Evolutionary conservation across 2,888 invertebrate species (phyloP).

Genomic region (Eudasyphora cyanicolor): DNA sequence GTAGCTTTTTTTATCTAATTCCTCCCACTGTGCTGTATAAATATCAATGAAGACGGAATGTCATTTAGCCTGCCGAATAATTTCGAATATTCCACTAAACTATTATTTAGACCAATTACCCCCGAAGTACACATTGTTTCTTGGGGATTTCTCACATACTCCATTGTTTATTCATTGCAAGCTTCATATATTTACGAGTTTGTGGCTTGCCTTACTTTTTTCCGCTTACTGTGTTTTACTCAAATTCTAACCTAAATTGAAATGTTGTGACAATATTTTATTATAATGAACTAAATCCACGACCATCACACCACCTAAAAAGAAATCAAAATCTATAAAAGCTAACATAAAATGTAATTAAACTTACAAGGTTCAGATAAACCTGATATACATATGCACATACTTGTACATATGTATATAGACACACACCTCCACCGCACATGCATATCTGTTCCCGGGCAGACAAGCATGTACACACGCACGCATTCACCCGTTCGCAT

Average conservation of each 20-base stretch:
- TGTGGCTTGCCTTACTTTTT: background rate
- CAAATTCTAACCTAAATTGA: slow-evolving; percentile 28
- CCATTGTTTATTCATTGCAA: too few species aligned
- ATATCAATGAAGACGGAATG: too few species aligned
- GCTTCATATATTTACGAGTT: background rate
- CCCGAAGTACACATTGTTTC: too few species aligned
- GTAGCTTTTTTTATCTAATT: too few species aligned
- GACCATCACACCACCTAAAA: too few species aligned
- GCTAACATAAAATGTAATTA: slow-evolving; percentile 42
- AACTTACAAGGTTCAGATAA: slow-evolving; percentile 27
- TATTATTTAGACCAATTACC: too few species aligned
- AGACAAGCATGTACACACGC: background rate
- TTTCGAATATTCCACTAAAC: too few species aligned
- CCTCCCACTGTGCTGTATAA: too few species aligned
- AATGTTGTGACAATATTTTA: slow-evolving; percentile 36
- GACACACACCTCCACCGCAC: background rate
- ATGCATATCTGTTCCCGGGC: too few species aligned
- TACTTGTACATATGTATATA: too few species aligned
- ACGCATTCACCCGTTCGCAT: background rate
- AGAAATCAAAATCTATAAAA: slow-evolving; percentile 39
- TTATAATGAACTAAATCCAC: slow-evolving; percentile 25
- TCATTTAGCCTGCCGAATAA: too few species aligned
- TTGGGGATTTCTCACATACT: too few species aligned
- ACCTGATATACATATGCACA: background rate
- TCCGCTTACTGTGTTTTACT: background rate